Conservation (phyloP, 2,888 invertebrate species). For the Mallateleia sp. region DNA sequence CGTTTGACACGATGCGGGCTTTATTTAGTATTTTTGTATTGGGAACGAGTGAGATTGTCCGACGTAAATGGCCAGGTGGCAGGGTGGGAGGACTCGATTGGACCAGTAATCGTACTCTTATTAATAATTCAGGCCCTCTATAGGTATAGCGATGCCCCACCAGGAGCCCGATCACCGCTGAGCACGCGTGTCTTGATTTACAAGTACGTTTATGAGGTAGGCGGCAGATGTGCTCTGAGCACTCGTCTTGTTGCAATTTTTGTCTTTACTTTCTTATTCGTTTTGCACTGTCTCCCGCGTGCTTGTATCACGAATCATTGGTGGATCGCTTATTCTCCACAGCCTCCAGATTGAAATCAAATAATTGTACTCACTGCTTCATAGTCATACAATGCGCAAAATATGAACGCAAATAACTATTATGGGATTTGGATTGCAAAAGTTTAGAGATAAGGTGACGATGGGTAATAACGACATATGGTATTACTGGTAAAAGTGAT, state of each 20-base stretch:
- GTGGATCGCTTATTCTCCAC: conserved; percentile 22
- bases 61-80: conserved; percentile 83
- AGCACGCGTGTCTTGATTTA: conserved; percentile 86
- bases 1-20: conserved; percentile 83
- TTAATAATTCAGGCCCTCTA: conserved; percentile 87
- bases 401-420: not conserved
- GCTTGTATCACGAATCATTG: conserved; percentile 48
- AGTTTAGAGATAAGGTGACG: too few species aligned
- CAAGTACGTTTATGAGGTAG: conserved; percentile 86
- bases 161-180: conserved; percentile 77
- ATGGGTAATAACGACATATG: too few species aligned
- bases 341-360: conserved; percentile 39
- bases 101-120: conserved; percentile 85
- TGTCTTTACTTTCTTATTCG: conserved; percentile 36
- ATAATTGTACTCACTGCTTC: conserved; percentile 40
- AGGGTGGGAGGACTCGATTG: conserved; percentile 87
- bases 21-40: conserved; percentile 78
- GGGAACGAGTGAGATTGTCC: conserved; percentile 73
- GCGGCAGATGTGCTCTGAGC: conserved; percentile 85
- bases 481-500: too few species aligned
- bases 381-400: conserved; percentile 11
- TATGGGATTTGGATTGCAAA: too few species aligned
- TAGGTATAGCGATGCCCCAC: conserved; percentile 78
- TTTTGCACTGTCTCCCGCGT: conserved; percentile 51
- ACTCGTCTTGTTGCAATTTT: conserved; percentile 64